Evolutionary conservation across 2,113 vertebrate genomes (phyloP), one percentile per base, ranked within the genome.

Genomic region (Atherinomorus stipes): DNA sequence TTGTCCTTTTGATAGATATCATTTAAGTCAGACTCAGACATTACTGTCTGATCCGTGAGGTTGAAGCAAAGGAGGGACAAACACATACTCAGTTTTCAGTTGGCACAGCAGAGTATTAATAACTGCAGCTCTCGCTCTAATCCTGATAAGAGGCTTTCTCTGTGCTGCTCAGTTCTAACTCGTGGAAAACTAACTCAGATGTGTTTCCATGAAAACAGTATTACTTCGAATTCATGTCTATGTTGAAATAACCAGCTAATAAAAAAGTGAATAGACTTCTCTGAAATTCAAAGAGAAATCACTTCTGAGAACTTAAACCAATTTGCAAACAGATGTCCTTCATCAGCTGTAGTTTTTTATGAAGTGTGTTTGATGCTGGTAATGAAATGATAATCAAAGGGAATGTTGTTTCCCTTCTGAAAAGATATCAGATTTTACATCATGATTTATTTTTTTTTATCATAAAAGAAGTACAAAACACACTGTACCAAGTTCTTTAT

Each of bases 71-170:
- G 40, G 23, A 71, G 66, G 44, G 28, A 65, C 34, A 57, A 38
- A 44, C 13, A 37, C 44, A 58, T 25, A 8, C 31, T 40, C 51
- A 28, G 47, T 57, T 77, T 37, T 77, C 62, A 78, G 65, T 63
- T 47, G 63, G 47, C 47, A 71, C 66, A 70, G 56, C 71, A 49
- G 79, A 67, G 72, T 78, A 88, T 82, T 88, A 85, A 89, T 85
- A 89, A 88, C 80, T 66, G 51, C 52, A 62, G 76, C 60, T 84
- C 50, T 78, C 68, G 69, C 80, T 78, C 78, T 91, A 91, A 91
- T 90, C 87, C 85, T 51, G 78, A 74, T 92, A 90, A 92, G 89
- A 90, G 82, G 85, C 87, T 90, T 91, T 90, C 87, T 82, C 71
- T 68, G 84, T 63, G 51, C 40, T 85, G 76, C 68, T 88, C 71